Base-by-base conservation (phyloP, 2,113 vertebrate species). In the Paramormyrops kingsleyae region DNA sequence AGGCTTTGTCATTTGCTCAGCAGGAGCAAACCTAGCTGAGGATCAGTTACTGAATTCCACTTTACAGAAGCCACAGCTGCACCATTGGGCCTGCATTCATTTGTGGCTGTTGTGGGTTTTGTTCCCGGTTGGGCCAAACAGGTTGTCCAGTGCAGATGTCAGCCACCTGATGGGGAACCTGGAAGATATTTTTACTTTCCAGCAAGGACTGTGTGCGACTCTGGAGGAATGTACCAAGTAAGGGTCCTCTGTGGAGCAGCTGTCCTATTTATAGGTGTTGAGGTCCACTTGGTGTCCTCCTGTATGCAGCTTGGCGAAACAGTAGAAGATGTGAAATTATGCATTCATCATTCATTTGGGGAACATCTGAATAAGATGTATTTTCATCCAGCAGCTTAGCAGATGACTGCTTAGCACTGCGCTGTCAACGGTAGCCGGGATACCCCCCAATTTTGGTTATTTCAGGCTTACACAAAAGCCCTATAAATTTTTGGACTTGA, bases 171-270 rank as follows among this genome's bases (percentile, higher is more conserved):
- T 97, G 93, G 99, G 98, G 83, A 99, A 99, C 66, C 95, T 99
- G 88, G 99, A 99, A 90, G 98, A 99, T 92, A 96, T 99, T 89
- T 97, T 97, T 87, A 94, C 95, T 0, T 99, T 99, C 95, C 99
- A 99, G 93, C 99, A 99, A 93, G 97, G 95, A 0, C 95, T 99
- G 8, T 98, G 97, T 93, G 96, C 96, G 91, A 91, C 97, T 90
- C 94, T 99, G 94, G 99, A 99, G 94, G 99, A 99, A 90, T 97
- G 97, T 92, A 96, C 96, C 35, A 99, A 98, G 99, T 99, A 96
- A 96, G 98, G 93, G 39, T 19, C 10, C 74, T 80, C 35, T 35
- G 35, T 15, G 74, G 15, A 42, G 15, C 31, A 39, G 35, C 35
- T 70, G 62, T 10, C 35, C 35, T 80, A 17, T 42, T 39, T 42